Percentiles rank a stretch among this genome's conserved stretches.
Evolutionary conservation across 2,888 invertebrate genomes (phyloP).

Genomic region (Coenonympha glycerion): DNA sequence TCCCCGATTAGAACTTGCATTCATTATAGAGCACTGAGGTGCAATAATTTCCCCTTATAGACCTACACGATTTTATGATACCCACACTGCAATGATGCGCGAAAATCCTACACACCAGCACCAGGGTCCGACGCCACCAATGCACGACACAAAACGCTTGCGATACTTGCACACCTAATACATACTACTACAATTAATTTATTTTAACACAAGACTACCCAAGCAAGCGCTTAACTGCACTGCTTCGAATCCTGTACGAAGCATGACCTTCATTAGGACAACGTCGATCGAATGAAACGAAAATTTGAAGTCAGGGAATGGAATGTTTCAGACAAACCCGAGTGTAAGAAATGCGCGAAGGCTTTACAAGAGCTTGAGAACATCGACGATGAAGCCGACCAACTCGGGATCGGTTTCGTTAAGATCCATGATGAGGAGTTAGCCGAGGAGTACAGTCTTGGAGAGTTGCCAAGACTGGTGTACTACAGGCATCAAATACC

Average conservation of each 20-base stretch:
- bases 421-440: constrained; percentile 94
- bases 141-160: constrained; percentile 39
- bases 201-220: constrained; percentile 49
- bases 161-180: constrained; percentile 38
- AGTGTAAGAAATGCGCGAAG: constrained; percentile 93
- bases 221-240: constrained; percentile 63
- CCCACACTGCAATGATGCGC: constrained; percentile 18
- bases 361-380: constrained; percentile 93
- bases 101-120: constrained; percentile 21
- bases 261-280: constrained; percentile 41
- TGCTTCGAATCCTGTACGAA: constrained; percentile 55
- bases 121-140: constrained; percentile 25
- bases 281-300: not conserved
- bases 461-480: constrained; percentile 89
- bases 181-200: constrained; percentile 44
- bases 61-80: constrained; percentile 12
- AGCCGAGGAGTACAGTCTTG: constrained; percentile 94
- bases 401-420: constrained; percentile 94
- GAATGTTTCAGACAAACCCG: constrained; percentile 87
- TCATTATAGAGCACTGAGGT: constrained; percentile 13
- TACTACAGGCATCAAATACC: constrained; percentile 96
- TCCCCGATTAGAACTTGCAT: constrained; percentile 18
- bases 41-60: constrained; percentile 12
- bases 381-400: constrained; percentile 96
- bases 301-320: not conserved